Percentiles rank a stretch among this genome's conserved stretches.
phyloP scores from a whole-genome alignment of 1,140 invertebrate species.

The Sycobia sp. region DNA sequence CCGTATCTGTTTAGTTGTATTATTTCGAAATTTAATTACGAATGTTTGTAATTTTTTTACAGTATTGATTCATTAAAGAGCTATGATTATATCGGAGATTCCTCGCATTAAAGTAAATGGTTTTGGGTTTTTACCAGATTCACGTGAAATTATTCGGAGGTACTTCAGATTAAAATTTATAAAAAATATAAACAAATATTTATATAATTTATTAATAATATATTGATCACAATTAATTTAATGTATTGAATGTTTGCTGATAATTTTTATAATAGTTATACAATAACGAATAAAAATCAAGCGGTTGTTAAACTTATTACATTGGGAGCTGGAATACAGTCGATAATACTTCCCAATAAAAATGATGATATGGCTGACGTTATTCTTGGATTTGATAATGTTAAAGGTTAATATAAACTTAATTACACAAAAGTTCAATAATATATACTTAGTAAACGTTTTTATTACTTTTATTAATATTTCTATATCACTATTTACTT shows the following conservation, averaged over 20 bases:
- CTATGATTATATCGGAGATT: not conserved
- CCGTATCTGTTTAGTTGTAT: not conserved
- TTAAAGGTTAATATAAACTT: conserved; percentile 56
- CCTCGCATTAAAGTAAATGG: conserved; percentile 40
- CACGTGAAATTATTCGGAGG: conserved; percentile 43
- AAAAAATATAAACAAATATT: not conserved
- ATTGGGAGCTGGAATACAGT: conserved; percentile 69
- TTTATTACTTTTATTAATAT: too few species aligned
- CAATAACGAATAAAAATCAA: conserved; percentile 58
- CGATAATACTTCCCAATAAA: conserved; percentile 66
- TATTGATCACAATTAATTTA: not conserved
- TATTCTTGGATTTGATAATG: conserved; percentile 67
- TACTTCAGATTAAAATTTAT: conserved; percentile 15
- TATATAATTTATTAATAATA: not conserved
- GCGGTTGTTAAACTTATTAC: conserved; percentile 64
- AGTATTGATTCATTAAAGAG: not conserved
- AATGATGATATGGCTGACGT: conserved; percentile 66
- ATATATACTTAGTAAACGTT: too few species aligned
- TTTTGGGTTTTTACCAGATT: conserved; percentile 41
- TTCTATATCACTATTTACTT: too few species aligned
- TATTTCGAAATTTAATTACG: conserved; percentile 9
- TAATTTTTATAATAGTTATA: conserved; percentile 46
- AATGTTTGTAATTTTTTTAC: too few species aligned
- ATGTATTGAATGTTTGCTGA: too few species aligned
- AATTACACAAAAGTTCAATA: not conserved